Evolutionary conservation across 2,113 vertebrate species (phyloP).

Genomic region (Calyptomena viridis): DNA sequence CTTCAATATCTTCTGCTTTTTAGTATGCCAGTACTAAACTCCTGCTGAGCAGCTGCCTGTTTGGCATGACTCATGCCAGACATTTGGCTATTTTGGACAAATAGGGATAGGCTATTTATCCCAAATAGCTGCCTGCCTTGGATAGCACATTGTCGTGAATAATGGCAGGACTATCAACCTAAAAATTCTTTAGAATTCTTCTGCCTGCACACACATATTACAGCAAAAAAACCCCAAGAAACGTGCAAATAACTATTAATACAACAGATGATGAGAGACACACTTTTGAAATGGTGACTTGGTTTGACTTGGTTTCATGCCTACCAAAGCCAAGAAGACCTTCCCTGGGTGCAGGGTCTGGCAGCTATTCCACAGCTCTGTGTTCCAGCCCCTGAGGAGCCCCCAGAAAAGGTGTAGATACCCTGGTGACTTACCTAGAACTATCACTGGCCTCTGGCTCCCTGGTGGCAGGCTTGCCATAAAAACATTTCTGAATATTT

Average conservation of each 20-base stretch:
- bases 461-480: neutral
- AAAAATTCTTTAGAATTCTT: constrained; percentile 57
- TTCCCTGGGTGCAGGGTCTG: neutral
- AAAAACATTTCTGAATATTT: neutral
- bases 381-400: neutral
- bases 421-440: neutral
- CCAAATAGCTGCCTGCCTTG: constrained; percentile 48
- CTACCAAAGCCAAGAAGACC: neutral
- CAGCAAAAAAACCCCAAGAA: constrained; percentile 30
- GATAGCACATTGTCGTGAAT: constrained; percentile 27
- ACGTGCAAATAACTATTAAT: constrained; percentile 14
- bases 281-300: neutral
- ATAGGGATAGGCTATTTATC: constrained; percentile 46
- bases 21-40: constrained; percentile 1
- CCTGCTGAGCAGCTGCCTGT: constrained; percentile 10
- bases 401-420: neutral
- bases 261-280: neutral
- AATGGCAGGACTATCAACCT: constrained; percentile 42
- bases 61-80: constrained; percentile 40
- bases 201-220: constrained; percentile 7
- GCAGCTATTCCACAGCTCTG: neutral
- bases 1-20: constrained; percentile 1
- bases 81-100: constrained; percentile 54
- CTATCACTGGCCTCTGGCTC: fast-evolving
- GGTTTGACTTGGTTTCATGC: neutral